phyloP scores from a whole-genome alignment of 2,888 invertebrate genomes.

The Perithous albicinctus region DNA sequence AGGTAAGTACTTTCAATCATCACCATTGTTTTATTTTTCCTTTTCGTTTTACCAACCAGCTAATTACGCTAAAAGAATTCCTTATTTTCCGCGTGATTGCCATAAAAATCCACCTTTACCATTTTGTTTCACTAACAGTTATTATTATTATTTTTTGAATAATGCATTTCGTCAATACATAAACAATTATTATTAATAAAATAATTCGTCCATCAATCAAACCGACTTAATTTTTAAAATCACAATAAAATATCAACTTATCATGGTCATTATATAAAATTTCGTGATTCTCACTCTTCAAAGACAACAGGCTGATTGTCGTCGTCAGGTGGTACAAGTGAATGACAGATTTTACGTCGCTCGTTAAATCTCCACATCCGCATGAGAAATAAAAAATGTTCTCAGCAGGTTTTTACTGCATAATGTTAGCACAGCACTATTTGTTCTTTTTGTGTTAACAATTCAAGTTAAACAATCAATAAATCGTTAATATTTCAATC shows the following conservation, averaged over 20 bases:
- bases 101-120: background rate
- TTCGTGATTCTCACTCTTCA: constrained; percentile 16
- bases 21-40: constrained; percentile 64
- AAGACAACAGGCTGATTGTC: constrained; percentile 37
- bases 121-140: background rate
- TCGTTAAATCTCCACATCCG: constrained; percentile 20
- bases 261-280: constrained; percentile 3
- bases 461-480: background rate
- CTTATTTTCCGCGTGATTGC: constrained; percentile 39
- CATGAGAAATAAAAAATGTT: constrained; percentile 12
- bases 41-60: constrained; percentile 16
- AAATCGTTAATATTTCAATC: too few relatives aligned
- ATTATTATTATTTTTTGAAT: background rate
- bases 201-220: background rate
- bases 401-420: constrained; percentile 20
- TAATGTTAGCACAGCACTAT: constrained; percentile 42
- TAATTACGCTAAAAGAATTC: constrained; percentile 31
- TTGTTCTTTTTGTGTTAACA: constrained; percentile 26
- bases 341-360: constrained; percentile 28
- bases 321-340: constrained; percentile 46
- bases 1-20: constrained; percentile 80
- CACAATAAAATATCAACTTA: background rate
- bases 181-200: background rate
- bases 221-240: background rate
- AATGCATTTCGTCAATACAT: background rate